Conservation (phyloP, 2,888 invertebrate genomes). For the Euplexia lucipara region DNA sequence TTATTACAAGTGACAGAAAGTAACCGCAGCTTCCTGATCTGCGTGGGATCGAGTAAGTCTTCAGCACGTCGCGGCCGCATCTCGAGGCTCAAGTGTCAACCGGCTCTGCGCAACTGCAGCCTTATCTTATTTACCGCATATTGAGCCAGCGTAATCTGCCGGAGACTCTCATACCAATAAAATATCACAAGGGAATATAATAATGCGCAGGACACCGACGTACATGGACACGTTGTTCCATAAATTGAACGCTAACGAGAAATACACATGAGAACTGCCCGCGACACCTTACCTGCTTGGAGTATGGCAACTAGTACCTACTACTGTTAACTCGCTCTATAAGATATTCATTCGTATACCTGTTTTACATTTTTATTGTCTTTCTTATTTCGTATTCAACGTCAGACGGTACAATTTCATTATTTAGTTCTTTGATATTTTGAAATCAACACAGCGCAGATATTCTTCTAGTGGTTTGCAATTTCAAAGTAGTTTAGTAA, state of each 20-base stretch:
- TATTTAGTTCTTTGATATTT: slow-evolving; percentile 59
- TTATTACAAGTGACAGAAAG: slow-evolving; percentile 75
- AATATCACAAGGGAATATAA: slow-evolving; percentile 38
- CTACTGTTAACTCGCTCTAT: slow-evolving; percentile 66
- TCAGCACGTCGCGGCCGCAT: slow-evolving; percentile 70
- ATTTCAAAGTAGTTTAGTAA: slow-evolving; percentile 12
- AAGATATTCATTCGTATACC: slow-evolving; percentile 75
- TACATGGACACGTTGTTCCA: slow-evolving; percentile 40
- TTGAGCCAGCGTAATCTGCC: slow-evolving; percentile 65
- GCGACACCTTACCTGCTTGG: slow-evolving; percentile 39
- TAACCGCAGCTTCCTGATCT: slow-evolving; percentile 84
- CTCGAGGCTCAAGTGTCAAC: slow-evolving; percentile 84
- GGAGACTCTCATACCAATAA: slow-evolving; percentile 63
- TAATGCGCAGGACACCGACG: slow-evolving; percentile 10
- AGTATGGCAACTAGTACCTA: slow-evolving; percentile 51
- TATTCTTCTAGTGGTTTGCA: slow-evolving; percentile 6
- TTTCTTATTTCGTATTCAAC: slow-evolving; percentile 62
- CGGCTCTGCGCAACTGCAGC: slow-evolving; percentile 80
- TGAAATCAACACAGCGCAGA: slow-evolving; percentile 48
- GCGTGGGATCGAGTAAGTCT: slow-evolving; percentile 80
- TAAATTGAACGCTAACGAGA: slow-evolving; percentile 56
- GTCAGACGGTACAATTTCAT: slow-evolving; percentile 37
- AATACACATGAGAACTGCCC: slow-evolving; percentile 33
- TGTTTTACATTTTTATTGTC: slow-evolving; percentile 74
- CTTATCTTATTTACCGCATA: slow-evolving; percentile 77